Percentiles rank a stretch among this genome's conserved stretches.
Conservation (phyloP, 35 echinoderm and acorn worm genomes). For the Patiria miniata region DNA sequence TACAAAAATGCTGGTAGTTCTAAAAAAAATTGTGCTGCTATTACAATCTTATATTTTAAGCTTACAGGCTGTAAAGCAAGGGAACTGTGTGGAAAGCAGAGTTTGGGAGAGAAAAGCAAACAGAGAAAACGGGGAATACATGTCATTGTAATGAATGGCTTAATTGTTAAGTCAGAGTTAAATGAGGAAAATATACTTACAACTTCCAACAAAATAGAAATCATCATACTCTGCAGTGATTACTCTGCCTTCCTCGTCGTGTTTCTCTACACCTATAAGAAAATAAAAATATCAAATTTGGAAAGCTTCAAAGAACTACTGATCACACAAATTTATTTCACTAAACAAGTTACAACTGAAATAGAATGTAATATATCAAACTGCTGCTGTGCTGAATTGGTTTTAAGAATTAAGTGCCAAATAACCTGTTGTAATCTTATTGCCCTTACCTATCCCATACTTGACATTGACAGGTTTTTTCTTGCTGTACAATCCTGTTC, state of each 20-base stretch:
- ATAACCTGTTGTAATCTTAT: conserved; percentile 20
- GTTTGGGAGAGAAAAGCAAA: no score
- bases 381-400: no score
- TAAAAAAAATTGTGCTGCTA: neutral
- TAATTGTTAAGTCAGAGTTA: neutral
- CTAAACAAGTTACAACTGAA: neutral
- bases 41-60: no score
- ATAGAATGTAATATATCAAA: no score
- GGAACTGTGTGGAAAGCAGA: no score
- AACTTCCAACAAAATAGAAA: conserved; percentile 87
- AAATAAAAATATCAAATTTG: neutral
- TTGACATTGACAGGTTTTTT: conserved; percentile 82
- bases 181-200: conserved; percentile 69
- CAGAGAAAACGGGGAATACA: no score
- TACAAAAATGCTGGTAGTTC: neutral
- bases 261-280: conserved; percentile 79
- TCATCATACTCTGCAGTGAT: conserved; percentile 95
- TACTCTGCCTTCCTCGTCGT: conserved; percentile 90
- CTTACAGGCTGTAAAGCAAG: no score
- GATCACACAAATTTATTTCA: no score
- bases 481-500: conserved; percentile 77
- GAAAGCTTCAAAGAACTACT: neutral
- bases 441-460: conserved; percentile 99
- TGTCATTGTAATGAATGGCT: neutral
- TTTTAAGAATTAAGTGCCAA: no score